Evolutionary conservation across 2,113 vertebrate species (phyloP).

Genomic region (Eulemur rufifrons): DNA sequence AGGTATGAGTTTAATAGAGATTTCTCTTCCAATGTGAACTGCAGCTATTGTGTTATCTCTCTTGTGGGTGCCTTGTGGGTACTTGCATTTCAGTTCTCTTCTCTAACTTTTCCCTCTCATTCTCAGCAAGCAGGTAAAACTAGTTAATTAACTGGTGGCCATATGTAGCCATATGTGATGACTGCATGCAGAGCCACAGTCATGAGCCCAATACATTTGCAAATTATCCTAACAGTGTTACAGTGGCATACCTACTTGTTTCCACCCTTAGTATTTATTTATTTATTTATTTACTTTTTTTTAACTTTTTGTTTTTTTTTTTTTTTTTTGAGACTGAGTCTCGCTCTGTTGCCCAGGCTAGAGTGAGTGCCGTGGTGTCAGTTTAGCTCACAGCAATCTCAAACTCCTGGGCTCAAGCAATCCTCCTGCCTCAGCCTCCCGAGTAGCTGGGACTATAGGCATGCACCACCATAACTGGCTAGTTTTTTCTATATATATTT

Average conservation of each 20-base stretch:
- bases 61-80: no score
- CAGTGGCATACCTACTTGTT: background rate
- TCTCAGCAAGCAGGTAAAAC: background rate
- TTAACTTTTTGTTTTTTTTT: no score
- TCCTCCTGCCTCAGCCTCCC: no score
- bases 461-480: no score
- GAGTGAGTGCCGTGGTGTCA: no score
- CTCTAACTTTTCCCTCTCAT: background rate
- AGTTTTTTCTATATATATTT: no score
- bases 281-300: background rate
- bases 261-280: background rate
- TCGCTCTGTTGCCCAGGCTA: no score
- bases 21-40: background rate
- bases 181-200: background rate
- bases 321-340: no score
- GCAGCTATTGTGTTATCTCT: no score
- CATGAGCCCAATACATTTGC: background rate
- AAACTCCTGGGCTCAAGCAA: no score
- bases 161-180: accelerated
- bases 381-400: no score
- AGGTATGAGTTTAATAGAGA: background rate
- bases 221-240: background rate
- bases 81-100: background rate
- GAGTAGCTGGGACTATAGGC: no score
- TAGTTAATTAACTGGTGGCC: background rate